These are phyloP conservation scores for Hiodon alosoides DNA, from an alignment of 2,113 vertebrate species.

Conservation along the genomic window DNA sequence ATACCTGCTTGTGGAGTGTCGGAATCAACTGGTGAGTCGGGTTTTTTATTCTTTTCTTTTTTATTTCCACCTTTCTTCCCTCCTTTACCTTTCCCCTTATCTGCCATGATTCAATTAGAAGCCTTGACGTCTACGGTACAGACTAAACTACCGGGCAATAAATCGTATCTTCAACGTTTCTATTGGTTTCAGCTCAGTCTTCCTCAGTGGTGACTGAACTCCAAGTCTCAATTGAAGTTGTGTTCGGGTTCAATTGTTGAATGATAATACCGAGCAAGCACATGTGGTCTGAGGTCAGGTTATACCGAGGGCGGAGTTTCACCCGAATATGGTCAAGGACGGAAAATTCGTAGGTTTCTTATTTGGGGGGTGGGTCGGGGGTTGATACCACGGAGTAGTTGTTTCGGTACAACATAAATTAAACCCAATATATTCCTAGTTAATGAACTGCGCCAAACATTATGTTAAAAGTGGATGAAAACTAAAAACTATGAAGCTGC, in stretches of 20 bases:
- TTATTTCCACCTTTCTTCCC: conserved; percentile 21
- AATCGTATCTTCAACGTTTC: neutral
- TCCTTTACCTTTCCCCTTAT: conserved; percentile 19
- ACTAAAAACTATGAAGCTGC: no score
- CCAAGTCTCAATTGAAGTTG: neutral
- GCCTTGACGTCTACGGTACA: neutral
- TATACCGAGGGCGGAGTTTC: conserved; percentile 2
- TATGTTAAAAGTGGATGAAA: no score
- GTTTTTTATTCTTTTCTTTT: conserved; percentile 11
- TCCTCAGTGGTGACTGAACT: neutral
- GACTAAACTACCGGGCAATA: neutral
- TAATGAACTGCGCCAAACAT: no score
- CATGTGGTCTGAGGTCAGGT: conserved; percentile 24
- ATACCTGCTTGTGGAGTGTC: conserved; percentile 8
- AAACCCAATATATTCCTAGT: no score
- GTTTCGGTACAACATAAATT: no score
- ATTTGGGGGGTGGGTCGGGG: no score
- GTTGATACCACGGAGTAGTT: no score
- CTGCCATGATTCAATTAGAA: conserved; percentile 24
- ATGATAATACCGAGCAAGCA: conserved; percentile 17
- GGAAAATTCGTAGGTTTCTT: no score
- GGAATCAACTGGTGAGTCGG: neutral
- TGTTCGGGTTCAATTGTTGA: conserved; percentile 27
- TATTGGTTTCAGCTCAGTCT: neutral
- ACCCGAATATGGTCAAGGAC: conserved; percentile 19